These are phyloP conservation scores for Platycheirus rosarum DNA, from an alignment of 2,888 invertebrate genomes.

Conservation along the genomic window DNA sequence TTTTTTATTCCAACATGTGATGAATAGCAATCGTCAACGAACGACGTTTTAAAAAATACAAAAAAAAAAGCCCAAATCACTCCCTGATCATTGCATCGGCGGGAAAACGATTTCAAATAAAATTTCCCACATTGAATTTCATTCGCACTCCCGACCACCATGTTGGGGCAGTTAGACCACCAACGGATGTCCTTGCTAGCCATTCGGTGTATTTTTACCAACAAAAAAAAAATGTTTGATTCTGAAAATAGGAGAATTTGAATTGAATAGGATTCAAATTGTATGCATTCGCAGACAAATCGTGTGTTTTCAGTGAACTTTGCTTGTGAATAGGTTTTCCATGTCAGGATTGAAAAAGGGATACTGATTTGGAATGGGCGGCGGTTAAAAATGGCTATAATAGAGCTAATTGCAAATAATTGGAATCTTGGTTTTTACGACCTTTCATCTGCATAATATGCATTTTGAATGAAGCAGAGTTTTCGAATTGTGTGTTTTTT, in stretches of 20 bases:
- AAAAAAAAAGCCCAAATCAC: conserved; percentile 12
- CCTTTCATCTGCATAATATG: conserved; percentile 46
- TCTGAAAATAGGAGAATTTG: conserved; percentile 15
- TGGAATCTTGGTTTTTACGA: conserved; percentile 62
- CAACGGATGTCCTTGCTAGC: conserved; percentile 34
- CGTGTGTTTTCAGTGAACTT: conserved; percentile 17
- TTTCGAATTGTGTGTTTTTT: not conserved
- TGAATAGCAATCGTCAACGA: conserved; percentile 38
- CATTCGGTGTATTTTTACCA: conserved; percentile 50
- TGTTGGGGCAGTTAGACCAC: conserved; percentile 7
- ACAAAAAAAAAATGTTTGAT: conserved; percentile 21
- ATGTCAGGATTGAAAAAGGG: not conserved
- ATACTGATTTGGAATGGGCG: not conserved
- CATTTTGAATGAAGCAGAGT: conserved; percentile 46
- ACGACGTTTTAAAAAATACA: conserved; percentile 31
- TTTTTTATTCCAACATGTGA: conserved; percentile 8
- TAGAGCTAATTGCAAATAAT: conserved; percentile 73
- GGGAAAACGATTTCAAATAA: conserved; percentile 47
- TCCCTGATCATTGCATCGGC: not conserved
- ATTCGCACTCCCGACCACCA: not conserved
- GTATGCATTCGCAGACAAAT: conserved; percentile 39
- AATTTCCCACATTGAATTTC: conserved; percentile 26
- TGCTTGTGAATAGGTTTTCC: conserved; percentile 23
- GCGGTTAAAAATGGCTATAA: conserved; percentile 41
- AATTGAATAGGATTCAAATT: conserved; percentile 70